Evolutionary conservation across 2,113 vertebrate genomes (phyloP).

Genomic region (Artemisiospiza belli): DNA sequence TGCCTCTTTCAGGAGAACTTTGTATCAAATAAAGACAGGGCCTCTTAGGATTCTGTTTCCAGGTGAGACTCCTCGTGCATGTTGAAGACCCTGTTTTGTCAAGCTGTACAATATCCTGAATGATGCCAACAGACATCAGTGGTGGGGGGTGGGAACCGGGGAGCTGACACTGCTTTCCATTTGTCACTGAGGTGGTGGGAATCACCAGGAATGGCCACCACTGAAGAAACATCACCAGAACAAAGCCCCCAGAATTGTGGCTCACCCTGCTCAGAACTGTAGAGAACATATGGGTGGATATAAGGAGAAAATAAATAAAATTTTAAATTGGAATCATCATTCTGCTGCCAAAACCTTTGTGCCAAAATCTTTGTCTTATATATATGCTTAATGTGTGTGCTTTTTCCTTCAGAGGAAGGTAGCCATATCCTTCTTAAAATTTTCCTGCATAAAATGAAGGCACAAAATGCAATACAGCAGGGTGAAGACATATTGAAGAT

Average conservation of each 20-base stretch:
- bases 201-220: not conserved
- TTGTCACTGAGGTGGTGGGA: not conserved
- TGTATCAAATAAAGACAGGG: not conserved
- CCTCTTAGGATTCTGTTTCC: not conserved
- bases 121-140: not conserved
- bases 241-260: not conserved
- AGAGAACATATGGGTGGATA: not conserved
- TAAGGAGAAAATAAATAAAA: not conserved
- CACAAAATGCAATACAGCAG: not conserved
- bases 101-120: not conserved
- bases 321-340: not conserved
- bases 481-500: not conserved
- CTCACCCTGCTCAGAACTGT: not conserved
- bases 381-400: not conserved
- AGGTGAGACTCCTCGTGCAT: not conserved
- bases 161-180: not conserved
- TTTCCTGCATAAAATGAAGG: not conserved
- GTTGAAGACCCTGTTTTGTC: not conserved
- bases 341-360: not conserved
- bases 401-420: not conserved
- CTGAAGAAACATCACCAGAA: not conserved
- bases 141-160: not conserved
- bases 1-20: not conserved
- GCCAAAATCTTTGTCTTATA: not conserved
- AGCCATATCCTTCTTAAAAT: not conserved